These are phyloP conservation scores for Nephrotoma flavescens DNA, from an alignment of 2,888 invertebrate species.

Conservation along the genomic window DNA sequence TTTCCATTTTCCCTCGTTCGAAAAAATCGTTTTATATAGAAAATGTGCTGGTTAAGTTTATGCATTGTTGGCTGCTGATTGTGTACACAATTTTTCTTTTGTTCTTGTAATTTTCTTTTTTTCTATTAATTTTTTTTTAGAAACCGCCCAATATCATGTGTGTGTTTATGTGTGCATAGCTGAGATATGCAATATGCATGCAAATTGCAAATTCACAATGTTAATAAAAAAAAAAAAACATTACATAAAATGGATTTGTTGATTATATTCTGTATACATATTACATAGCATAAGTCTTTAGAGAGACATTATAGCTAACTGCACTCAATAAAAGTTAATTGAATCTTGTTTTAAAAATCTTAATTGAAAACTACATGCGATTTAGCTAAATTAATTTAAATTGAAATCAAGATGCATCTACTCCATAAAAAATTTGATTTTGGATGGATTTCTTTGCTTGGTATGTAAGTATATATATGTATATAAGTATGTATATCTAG, in stretches of 20 bases:
- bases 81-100: neutral
- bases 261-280: neutral
- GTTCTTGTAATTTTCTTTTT: neutral
- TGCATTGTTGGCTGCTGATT: neutral
- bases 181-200: neutral
- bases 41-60: neutral
- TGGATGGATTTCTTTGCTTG: neutral
- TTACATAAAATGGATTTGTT: neutral
- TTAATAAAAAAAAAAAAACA: neutral
- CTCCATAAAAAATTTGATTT: neutral
- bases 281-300: neutral
- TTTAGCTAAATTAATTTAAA: neutral
- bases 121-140: neutral
- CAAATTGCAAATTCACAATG: neutral
- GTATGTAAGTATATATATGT: neutral
- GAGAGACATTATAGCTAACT: neutral
- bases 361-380: neutral
- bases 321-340: neutral
- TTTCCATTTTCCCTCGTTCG: neutral
- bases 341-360: neutral
- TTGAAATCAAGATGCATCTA: neutral
- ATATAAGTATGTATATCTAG: neutral
- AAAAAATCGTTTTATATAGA: neutral
- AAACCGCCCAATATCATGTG: neutral
- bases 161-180: neutral